Base-by-base conservation (phyloP, 2,797 vertebrate genomes). In the Hirundo rustica region DNA sequence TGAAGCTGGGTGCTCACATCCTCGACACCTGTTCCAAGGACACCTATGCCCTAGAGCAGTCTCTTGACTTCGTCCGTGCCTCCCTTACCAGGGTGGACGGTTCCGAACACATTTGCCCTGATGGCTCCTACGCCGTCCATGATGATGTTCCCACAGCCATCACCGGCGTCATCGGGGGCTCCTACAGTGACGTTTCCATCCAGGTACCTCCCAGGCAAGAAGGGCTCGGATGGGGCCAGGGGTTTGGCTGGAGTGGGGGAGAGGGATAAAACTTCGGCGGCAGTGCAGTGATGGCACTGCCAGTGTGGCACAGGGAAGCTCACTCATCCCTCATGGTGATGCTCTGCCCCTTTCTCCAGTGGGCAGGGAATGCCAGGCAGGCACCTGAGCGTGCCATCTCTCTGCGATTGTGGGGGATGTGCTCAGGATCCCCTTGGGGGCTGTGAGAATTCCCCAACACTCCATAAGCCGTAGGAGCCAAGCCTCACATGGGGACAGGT, bases 11-110 rank as follows among this genome's bases (percentile, higher is more conserved):
- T 0, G 99, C 99, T 11, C 99, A 99, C 94, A 99, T 99, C 89
- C 98, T 99, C 6, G 99, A 99, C 98, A 99, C 98, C 75, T 99
- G 99, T 97, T 99, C 99, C n/a, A 99, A 99, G 96, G 99, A 99
- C 98, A 99, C 99, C 5, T 99, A 99, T 1, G 99, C 99, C 45
- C 97, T 99, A 62, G 99, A 99, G 97, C 99, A 99, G 97, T 99
- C 99, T 4, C 98, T 99, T 3, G 99, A 99, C 96, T 99, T 99
- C 3, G 99, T 99, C 75, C 98, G 99, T 0, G 99, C 99, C 32
- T 99, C 99, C 5, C 98, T 99, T 60, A 99, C 99, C 87, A 98
- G 98, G 80, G 99, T 98, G 36, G 99, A 99, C 0, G 99, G 99
- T 85, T 99, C 99, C 0, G 99, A 99, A 86, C 99, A 99, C 97